Evolutionary conservation across 35 echinoderm and acorn worm species (phyloP).

Genomic region (Lytechinus pictus): DNA sequence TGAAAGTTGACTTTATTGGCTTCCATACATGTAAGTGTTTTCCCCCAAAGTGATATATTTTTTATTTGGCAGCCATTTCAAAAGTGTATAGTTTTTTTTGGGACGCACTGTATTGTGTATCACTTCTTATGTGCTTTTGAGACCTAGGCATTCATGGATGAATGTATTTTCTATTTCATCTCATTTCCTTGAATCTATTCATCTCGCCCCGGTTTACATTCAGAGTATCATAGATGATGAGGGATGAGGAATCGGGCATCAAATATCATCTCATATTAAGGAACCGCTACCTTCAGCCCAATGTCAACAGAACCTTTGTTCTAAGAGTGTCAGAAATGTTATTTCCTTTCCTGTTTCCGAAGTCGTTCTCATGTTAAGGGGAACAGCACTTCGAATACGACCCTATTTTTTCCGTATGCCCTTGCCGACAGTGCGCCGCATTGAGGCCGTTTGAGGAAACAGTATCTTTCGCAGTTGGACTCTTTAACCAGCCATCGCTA

Average conservation of each 20-base stretch:
- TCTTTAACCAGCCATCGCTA: not conserved
- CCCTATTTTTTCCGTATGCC: not conserved
- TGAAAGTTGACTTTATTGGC: too few relatives aligned
- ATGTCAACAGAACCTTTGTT: not conserved
- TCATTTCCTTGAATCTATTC: not conserved
- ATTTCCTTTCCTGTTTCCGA: not conserved
- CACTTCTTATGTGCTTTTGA: too few relatives aligned
- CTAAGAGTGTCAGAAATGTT: not conserved
- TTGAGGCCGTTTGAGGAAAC: not conserved
- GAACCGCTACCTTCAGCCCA: not conserved
- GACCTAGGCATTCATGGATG: too few relatives aligned
- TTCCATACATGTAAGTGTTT: too few relatives aligned
- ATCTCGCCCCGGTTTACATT: too few relatives aligned
- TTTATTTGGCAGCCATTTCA: too few relatives aligned
- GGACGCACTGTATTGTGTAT: too few relatives aligned
- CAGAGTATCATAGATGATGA: too few relatives aligned
- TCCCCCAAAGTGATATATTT: too few relatives aligned
- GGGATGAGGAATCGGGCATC: too few relatives aligned
- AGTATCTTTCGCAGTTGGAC: not conserved
- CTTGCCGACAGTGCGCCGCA: not conserved
- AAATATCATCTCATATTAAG: too few relatives aligned
- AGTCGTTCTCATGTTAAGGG: not conserved
- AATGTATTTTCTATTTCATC: not conserved
- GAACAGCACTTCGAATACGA: not conserved
- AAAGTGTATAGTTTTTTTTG: too few relatives aligned